These are phyloP conservation scores for Loxodonta africana DNA, from an alignment of 2,113 vertebrate species.

Conservation along the genomic window DNA sequence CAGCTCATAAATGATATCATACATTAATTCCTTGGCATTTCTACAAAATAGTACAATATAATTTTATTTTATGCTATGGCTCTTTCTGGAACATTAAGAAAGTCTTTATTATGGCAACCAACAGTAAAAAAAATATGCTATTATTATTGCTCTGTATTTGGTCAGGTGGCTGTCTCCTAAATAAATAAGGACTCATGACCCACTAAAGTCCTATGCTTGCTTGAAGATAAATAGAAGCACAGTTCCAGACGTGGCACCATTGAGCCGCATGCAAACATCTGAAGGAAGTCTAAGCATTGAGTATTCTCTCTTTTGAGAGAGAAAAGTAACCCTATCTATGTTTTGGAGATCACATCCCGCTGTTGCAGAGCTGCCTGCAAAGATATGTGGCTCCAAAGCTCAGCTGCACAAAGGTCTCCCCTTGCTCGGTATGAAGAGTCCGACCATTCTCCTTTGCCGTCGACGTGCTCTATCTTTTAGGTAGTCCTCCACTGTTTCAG, in stretches of 20 bases:
- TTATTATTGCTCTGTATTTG: background rate
- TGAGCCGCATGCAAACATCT: background rate
- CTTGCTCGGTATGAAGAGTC: background rate
- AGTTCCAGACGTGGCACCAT: background rate
- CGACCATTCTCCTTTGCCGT: accelerated
- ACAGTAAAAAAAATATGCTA: background rate
- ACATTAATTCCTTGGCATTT: slow-evolving; percentile 58
- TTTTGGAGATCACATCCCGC: background rate
- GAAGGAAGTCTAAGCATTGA: background rate
- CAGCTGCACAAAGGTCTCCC: background rate
- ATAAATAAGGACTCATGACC: background rate
- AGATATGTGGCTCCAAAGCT: background rate
- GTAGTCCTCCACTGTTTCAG: background rate
- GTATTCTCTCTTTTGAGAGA: background rate
- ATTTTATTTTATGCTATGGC: slow-evolving; percentile 55
- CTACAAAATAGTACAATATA: slow-evolving; percentile 18
- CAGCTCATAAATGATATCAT: slow-evolving; percentile 42
- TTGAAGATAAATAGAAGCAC: slow-evolving; percentile 24
- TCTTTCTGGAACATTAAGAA: slow-evolving; percentile 68
- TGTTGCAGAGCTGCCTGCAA: background rate
- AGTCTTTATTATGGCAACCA: slow-evolving; percentile 7
- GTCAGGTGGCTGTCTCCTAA: background rate
- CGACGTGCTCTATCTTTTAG: background rate
- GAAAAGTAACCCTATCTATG: background rate
- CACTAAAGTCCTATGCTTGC: background rate